These are phyloP conservation scores for Ypsolopha scabrella DNA, from an alignment of 2,888 invertebrate genomes.

Conservation along the genomic window DNA sequence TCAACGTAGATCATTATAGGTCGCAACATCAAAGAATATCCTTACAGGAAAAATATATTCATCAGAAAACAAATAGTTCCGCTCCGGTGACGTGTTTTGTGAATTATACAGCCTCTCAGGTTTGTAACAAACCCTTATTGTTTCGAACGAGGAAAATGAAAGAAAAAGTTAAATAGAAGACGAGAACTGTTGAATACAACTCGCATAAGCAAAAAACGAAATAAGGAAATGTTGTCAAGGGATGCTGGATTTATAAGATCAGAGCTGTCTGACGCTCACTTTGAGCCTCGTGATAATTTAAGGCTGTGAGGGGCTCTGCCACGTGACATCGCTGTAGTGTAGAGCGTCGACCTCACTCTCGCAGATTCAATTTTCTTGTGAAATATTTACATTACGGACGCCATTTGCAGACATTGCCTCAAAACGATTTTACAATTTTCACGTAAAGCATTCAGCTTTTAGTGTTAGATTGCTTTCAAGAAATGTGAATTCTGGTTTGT, in stretches of 20 bases:
- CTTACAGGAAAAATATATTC: no score
- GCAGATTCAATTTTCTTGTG: conserved; percentile 27
- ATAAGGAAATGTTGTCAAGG: neutral
- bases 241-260: conserved; percentile 1
- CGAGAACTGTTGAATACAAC: no score
- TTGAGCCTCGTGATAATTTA: conserved; percentile 3
- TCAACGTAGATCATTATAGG: no score
- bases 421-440: conserved; percentile 6
- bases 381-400: conserved; percentile 32
- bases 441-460: conserved; percentile 10
- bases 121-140: no score
- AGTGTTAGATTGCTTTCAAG: no score
- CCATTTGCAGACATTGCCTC: conserved; percentile 20
- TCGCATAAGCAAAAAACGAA: neutral
- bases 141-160: no score
- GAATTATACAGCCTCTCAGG: no score
- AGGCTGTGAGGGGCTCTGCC: conserved; percentile 11
- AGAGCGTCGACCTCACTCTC: conserved; percentile 11
- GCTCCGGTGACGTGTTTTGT: no score
- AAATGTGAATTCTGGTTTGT: no score
- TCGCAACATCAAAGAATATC: no score
- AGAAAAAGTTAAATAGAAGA: no score
- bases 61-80: no score
- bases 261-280: neutral
- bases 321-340: neutral